These are phyloP conservation scores for Microcebus murinus DNA, from an alignment of 2,113 vertebrate genomes.

Conservation along the genomic window DNA sequence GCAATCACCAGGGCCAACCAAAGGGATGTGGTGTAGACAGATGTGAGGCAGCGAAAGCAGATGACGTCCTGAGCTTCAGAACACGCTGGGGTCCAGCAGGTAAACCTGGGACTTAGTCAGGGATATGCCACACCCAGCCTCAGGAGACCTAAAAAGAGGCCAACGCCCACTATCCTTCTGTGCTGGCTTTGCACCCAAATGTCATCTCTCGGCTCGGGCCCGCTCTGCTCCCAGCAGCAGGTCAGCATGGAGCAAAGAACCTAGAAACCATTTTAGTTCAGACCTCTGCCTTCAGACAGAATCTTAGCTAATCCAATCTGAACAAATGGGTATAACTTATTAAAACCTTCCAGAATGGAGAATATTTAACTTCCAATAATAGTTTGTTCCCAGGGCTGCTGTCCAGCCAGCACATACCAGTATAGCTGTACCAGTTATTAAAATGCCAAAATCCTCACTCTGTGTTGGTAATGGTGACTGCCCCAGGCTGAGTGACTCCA, in stretches of 20 bases:
- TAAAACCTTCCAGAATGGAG: conserved; percentile 35
- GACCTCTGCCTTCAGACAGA: conserved; percentile 29
- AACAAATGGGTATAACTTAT: conserved; percentile 40
- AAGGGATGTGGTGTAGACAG: background rate
- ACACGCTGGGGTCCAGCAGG: background rate
- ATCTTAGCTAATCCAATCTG: conserved; percentile 2
- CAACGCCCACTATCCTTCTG: no score
- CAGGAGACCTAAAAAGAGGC: background rate
- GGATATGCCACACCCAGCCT: background rate
- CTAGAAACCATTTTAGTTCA: conserved; percentile 36
- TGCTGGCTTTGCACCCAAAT: background rate
- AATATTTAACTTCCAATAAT: conserved; percentile 36
- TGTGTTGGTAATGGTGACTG: background rate
- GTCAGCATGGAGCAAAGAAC: conserved; percentile 48
- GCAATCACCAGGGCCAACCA: background rate
- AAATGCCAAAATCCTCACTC: background rate
- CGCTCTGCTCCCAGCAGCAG: background rate
- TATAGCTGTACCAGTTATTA: background rate
- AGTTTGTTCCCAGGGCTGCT: background rate
- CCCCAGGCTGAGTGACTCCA: background rate
- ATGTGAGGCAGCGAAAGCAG: background rate
- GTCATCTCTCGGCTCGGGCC: background rate
- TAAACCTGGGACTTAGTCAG: background rate
- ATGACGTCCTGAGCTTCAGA: background rate
- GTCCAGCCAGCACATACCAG: background rate